These are phyloP conservation scores for Hydrophis major DNA, from an alignment of 2,797 vertebrate species.

Conservation along the genomic window DNA sequence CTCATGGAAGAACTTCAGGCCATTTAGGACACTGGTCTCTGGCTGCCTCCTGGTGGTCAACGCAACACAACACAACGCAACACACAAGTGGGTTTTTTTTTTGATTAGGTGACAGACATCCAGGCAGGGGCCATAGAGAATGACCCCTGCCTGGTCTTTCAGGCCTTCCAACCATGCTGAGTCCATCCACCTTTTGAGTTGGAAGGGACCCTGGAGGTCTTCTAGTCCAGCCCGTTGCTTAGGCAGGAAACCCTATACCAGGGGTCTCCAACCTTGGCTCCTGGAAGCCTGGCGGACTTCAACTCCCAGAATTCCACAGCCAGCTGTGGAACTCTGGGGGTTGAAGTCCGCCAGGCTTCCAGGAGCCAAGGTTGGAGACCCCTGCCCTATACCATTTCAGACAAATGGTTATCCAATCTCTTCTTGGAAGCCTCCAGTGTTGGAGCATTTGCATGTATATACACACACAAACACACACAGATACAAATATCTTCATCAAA, in stretches of 20 bases:
- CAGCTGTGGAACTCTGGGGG: too few species aligned
- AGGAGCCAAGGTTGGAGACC: too few species aligned
- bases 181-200: neutral
- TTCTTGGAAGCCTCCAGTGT: too few species aligned
- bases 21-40: neutral
- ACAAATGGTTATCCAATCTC: too few species aligned
- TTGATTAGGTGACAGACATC: neutral
- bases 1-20: neutral
- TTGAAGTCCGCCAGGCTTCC: too few species aligned
- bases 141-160: rapidly evolving
- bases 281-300: too few species aligned
- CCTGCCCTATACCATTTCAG: too few species aligned
- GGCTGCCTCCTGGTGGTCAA: neutral
- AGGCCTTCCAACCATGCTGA: neutral
- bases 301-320: too few species aligned
- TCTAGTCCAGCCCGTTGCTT: too few species aligned
- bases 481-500: neutral
- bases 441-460: neutral
- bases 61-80: neutral
- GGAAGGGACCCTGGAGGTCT: too few species aligned
- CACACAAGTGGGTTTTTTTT: neutral
- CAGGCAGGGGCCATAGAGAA: neutral
- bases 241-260: too few species aligned
- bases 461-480: neutral
- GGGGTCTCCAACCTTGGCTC: too few species aligned